Percentiles rank a stretch among this genome's conserved stretches.
phyloP scores from a whole-genome alignment of 1,140 invertebrate genomes.

The Zeugodacus cucurbitae region DNA sequence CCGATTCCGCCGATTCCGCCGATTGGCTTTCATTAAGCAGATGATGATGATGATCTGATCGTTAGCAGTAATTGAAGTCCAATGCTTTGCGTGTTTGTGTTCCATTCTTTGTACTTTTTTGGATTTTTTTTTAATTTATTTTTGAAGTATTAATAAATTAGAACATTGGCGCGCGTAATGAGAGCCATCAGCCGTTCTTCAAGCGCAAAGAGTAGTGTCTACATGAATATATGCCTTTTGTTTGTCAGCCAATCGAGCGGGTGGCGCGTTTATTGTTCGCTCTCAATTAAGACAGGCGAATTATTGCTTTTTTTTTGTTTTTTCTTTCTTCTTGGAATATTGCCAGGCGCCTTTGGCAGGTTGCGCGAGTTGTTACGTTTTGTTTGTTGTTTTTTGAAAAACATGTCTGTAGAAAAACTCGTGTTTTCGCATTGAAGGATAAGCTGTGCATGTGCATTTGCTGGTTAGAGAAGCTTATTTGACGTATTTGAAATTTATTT shows the following conservation, averaged over 20 bases:
- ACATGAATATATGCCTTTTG: not conserved
- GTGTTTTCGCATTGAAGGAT: not conserved
- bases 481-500: too few relatives aligned
- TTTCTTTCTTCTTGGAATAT: not conserved
- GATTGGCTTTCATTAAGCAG: not conserved
- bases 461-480: not conserved
- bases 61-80: not conserved
- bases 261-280: not conserved
- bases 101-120: not conserved
- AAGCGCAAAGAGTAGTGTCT: not conserved
- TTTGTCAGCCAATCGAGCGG: not conserved
- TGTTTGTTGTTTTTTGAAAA: not conserved
- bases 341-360: not conserved
- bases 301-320: not conserved
- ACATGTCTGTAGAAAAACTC: not conserved
- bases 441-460: not conserved
- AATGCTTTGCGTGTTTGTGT: not conserved
- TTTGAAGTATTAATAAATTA: not conserved
- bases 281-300: not conserved
- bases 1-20: too few relatives aligned
- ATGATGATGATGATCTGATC: not conserved
- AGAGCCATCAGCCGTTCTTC: not conserved
- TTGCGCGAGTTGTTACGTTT: not conserved
- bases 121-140: not conserved
- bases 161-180: not conserved